phyloP scores from a whole-genome alignment of 2,888 invertebrate genomes.

The Dilophus febrilis region DNA sequence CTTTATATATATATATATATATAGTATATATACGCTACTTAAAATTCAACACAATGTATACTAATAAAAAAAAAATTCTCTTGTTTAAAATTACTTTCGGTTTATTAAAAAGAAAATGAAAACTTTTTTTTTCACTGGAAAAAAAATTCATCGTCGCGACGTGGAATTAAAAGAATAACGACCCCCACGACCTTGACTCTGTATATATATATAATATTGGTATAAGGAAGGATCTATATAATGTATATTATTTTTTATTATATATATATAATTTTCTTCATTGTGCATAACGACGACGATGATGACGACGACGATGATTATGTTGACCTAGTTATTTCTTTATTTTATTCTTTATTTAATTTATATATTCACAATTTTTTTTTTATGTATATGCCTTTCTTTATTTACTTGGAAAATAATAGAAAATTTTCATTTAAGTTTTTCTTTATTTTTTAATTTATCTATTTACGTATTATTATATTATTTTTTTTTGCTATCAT shows the following conservation, averaged over 20 bases:
- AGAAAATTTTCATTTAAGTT: too few species aligned
- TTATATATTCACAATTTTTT: too few species aligned
- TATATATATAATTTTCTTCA: constrained; percentile 1
- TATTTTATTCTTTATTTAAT: neutral
- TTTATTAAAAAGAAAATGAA: constrained; percentile 4
- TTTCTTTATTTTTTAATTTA: too few species aligned
- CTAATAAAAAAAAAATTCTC: neutral
- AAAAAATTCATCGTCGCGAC: constrained; percentile 14
- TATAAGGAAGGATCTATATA: too few species aligned
- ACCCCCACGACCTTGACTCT: constrained; percentile 20
- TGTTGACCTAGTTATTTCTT: constrained; percentile 2
- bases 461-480: too few species aligned
- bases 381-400: too few species aligned
- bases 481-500: too few species aligned
- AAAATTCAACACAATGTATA: too few species aligned
- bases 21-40: too few species aligned
- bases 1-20: too few species aligned
- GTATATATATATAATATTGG: neutral
- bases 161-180: constrained; percentile 21
- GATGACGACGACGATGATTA: neutral
- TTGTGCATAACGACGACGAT: neutral
- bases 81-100: neutral
- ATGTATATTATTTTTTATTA: too few species aligned
- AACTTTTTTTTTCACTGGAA: neutral
- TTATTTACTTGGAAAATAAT: too few species aligned